Base-by-base conservation (phyloP, 2,888 invertebrate genomes). In the Ellobium chinense region DNA sequence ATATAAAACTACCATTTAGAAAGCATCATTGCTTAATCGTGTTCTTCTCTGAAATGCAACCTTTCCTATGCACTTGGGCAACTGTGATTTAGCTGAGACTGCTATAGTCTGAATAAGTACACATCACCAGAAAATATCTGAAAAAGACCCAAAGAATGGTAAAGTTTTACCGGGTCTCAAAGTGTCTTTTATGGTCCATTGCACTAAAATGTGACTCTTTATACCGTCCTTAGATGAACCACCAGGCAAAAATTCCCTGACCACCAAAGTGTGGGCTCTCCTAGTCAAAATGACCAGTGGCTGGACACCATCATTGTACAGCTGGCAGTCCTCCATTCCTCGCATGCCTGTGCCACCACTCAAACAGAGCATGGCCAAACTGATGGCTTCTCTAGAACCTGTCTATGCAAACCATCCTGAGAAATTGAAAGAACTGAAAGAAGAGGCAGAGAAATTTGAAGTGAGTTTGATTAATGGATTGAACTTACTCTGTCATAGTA, bases 381-480 rank as follows among this genome's bases (percentile, higher is more conserved):
- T 94, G n/a, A 84, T 94, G 14, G 87, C 88, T 29, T 93, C 93
- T 36, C 84, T 94, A n/a, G 89, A 92, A 77, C 93, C 94, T 0
- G 86, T 94, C 24, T 93, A 92, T 83, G 89, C 89, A 21, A 89
- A 92, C 60, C 86, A 89, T 27, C 86, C 88, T 0, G 84, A 90
- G 65, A 92, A 93, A 85, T 86, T 93, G 65, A 86, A 89, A 39
- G 88, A 89, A 72, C 86, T 94, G n/a, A 87, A 88, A 68, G 84
- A 88, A 46, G 91, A 93, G 82, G 91, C 93, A 0, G 82, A 89
- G 78, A 91, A 91, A 63, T 94, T 94, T 87, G 90, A 70, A 72
- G 80, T 80, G 1, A n/a, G n/a, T n/a, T n/a, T n/a, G n/a, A n/a
- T n/a, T n/a, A n/a, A n/a, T n/a, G n/a, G n/a, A n/a, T n/a, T n/a